phyloP scores from a whole-genome alignment of 1,140 invertebrate species.

The Apis mellifera region Amel_HAv3.1 CM009933.2:7416001-7416500 shows the following conservation, averaged over 20 bases:
- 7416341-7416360: slow-evolving; percentile 56
- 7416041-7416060: slow-evolving; percentile 32
- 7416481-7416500: no score
- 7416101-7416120: slow-evolving; percentile 55
- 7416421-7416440: neutral
- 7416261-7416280: slow-evolving; percentile 41
- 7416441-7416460: neutral
- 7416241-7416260: slow-evolving; percentile 46
- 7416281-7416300: slow-evolving; percentile 27
- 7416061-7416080: slow-evolving; percentile 72
- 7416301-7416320: slow-evolving; percentile 4
- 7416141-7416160: slow-evolving; percentile 69
- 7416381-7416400: slow-evolving; percentile 40
- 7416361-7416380: slow-evolving; percentile 6
- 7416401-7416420: neutral
- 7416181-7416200: slow-evolving; percentile 30
- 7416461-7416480: no score
- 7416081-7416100: slow-evolving; percentile 31
- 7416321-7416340: slow-evolving; percentile 50
- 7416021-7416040: slow-evolving; percentile 65
- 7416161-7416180: slow-evolving; percentile 63
- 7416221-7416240: slow-evolving; percentile 30
- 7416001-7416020: slow-evolving; percentile 70
- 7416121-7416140: slow-evolving; percentile 53
- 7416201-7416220: slow-evolving; percentile 32